Base-by-base conservation (phyloP, 1,140 invertebrate genomes). In the Thaumatotibia leucotreta region DNA sequence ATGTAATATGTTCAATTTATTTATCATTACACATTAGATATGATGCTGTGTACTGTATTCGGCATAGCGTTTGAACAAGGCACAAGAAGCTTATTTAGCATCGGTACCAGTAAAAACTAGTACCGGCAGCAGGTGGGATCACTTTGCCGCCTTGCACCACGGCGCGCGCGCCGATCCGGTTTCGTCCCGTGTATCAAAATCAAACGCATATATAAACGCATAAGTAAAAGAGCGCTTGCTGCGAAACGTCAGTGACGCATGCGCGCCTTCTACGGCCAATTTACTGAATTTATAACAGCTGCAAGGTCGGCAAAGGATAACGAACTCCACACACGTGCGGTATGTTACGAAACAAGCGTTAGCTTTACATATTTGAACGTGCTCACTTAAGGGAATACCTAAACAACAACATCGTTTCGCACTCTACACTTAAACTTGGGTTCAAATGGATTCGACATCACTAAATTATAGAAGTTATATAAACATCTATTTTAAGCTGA, bases 231-330 rank as follows among this genome's bases (percentile, higher is more conserved):
- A 69, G 67, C 64, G 69, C 74, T 71, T 72, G 68, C 74, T 76
- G 68, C 67, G 70, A 76, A 77, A 77, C 75, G 67, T 70, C 69
- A 69, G 66, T 86, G 82, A 82, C 84, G 82, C 84, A 83, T 79
- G 74, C 80, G 72, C 70, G 74, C 70, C 75, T 80, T 75, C 76
- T 80, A 75, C 76, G 74, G 75, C 67, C 80, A 85, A 85, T 83
- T 84, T 80, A 81, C 79, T 80, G 73, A 84, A 87, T 88, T 86
- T 83, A 84, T 86, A 82, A 76, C 76, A 80, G 76, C 76, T 80
- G 79, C 88, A 88, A 88, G 88, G 86, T 86, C 86, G 84, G 63
- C 74, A 69, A 80, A 88, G 88, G 82, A 88, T 88, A 82, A 84
- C 76, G 85, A 80, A 87, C 84, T 78, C 79, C 71, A 70, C 66